Conservation (phyloP, 2,888 invertebrate species). For the Proisotoma minuta region DNA sequence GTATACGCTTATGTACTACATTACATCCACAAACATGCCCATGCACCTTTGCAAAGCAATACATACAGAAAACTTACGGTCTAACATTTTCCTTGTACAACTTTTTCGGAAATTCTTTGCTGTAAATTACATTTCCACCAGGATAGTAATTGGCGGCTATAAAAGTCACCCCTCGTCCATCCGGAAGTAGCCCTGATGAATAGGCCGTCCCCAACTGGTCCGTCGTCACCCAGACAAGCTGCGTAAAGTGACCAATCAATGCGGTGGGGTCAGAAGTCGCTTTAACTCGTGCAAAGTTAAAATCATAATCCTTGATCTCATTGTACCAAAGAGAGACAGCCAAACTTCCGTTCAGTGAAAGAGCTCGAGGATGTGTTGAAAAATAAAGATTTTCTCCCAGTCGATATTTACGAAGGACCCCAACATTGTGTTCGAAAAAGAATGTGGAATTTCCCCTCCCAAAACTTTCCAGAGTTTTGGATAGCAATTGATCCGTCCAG, state of each 20-base stretch:
- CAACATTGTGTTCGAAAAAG: slow-evolving; percentile 34
- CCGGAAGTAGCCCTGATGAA: slow-evolving; percentile 14
- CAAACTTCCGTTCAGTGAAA: slow-evolving; percentile 4
- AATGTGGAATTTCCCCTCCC: background rate
- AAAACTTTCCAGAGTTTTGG: slow-evolving; percentile 10
- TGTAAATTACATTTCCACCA: slow-evolving; percentile 19
- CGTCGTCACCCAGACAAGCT: slow-evolving; percentile 35
- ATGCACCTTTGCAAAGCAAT: too few species aligned
- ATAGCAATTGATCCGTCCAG: slow-evolving; percentile 26
- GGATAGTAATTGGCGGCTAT: slow-evolving; percentile 40
- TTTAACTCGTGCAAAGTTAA: slow-evolving; percentile 17
- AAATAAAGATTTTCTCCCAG: slow-evolving; percentile 41
- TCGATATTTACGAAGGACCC: background rate
- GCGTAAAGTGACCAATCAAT: slow-evolving; percentile 29
- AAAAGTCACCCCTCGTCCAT: slow-evolving; percentile 24
- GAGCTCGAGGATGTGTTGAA: background rate
- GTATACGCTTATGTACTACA: too few species aligned
- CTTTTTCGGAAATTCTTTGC: background rate
- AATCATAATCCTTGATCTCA: slow-evolving; percentile 42
- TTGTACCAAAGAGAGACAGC: slow-evolving; percentile 37
- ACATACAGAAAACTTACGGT: background rate
- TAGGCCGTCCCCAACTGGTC: slow-evolving; percentile 33
- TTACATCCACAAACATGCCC: too few species aligned
- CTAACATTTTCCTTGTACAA: slow-evolving; percentile 1
- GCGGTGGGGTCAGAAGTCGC: slow-evolving; percentile 19